Conservation (phyloP, 1,140 invertebrate genomes). For the Cotesia vestalis region DNA sequence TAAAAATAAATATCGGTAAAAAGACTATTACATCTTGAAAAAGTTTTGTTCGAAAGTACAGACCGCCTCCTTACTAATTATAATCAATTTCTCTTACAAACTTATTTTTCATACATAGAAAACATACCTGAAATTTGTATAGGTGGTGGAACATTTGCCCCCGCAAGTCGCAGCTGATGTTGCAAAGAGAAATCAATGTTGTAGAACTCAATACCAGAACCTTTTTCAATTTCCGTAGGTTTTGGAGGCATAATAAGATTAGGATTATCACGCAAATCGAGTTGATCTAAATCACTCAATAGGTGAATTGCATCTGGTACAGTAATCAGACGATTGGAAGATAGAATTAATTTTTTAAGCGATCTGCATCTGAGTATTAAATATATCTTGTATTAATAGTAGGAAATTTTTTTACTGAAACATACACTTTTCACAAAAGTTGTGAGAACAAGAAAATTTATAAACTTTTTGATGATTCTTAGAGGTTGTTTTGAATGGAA, state of each 20-base stretch:
- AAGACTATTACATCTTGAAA: too few relatives aligned
- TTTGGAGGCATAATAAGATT: slow-evolving; percentile 98
- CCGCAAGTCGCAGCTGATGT: slow-evolving; percentile 91
- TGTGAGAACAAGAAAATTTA: too few relatives aligned
- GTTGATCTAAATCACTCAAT: slow-evolving; percentile 86
- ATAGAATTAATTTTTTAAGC: slow-evolving; percentile 93
- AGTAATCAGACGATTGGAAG: slow-evolving; percentile 93
- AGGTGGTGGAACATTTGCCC: slow-evolving; percentile 83
- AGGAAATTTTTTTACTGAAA: too few relatives aligned
- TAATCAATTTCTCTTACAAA: too few relatives aligned
- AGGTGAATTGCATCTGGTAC: slow-evolving; percentile 97
- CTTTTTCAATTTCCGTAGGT: slow-evolving; percentile 81
- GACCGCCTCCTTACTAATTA: too few relatives aligned
- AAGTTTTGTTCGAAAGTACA: too few relatives aligned
- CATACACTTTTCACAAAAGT: too few relatives aligned
- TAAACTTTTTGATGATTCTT: too few relatives aligned
- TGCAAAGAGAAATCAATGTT: slow-evolving; percentile 99
- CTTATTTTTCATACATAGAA: too few relatives aligned
- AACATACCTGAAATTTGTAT: slow-evolving; percentile 72
- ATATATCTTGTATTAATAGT: too few relatives aligned
- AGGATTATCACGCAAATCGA: slow-evolving; percentile 93
- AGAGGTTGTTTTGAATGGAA: too few relatives aligned
- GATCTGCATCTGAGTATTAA: slow-evolving; percentile 83
- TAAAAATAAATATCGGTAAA: too few relatives aligned
- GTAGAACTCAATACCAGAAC: slow-evolving; percentile 92